Base-by-base conservation (phyloP, 2,113 vertebrate species). In the Amazona vittata region DNA sequence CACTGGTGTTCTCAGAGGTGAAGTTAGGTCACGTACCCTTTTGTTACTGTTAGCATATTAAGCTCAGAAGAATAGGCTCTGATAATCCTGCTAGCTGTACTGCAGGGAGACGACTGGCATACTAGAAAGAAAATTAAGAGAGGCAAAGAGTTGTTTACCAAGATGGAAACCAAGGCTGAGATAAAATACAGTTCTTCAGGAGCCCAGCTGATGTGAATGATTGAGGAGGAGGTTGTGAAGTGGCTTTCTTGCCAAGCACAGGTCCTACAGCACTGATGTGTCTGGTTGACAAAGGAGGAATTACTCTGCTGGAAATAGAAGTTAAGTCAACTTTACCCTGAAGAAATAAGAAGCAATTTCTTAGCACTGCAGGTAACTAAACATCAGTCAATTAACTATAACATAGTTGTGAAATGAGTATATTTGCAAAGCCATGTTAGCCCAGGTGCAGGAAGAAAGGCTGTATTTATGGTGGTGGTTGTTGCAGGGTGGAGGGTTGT, bases 221-320 rank as follows among this genome's bases (percentile, higher is more conserved):
- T 29, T 18, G 33, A 75, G 55, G 46, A 75, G 41, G 43, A 63
- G 8, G 31, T 68, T 91, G 33, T 9, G 22, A 84, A 65, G 43
- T 39, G 35, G 13, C 22, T 63, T 86, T 49, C 50, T 86, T 3
- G 1, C 37, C 0, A 0, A 37, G 16, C 0, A 0, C 33, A 18
- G 8, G 5, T 47, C n/a, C 19, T 69, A 5, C 24, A 69, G 39
- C 33, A n/a, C 18, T 14, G 3, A 12, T 70, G 50, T 19, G 31
- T 90, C 60, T 86, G 64, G 39, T 29, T 57, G 46, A 71, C 35
- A 25, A 78, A 68, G 5, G 8, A 15, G 22, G 8, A 70, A 18
- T 74, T 75, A 79, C 29, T 33, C 57, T n/a, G 3, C 22, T 91
- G 57, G 26, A 90, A 92, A 88, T 41, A 78, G 60, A 74, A 79